Evolutionary conservation across 2,888 invertebrate genomes (phyloP), one percentile per base, ranked within the genome.

Genomic region (Patella caerulea): DNA sequence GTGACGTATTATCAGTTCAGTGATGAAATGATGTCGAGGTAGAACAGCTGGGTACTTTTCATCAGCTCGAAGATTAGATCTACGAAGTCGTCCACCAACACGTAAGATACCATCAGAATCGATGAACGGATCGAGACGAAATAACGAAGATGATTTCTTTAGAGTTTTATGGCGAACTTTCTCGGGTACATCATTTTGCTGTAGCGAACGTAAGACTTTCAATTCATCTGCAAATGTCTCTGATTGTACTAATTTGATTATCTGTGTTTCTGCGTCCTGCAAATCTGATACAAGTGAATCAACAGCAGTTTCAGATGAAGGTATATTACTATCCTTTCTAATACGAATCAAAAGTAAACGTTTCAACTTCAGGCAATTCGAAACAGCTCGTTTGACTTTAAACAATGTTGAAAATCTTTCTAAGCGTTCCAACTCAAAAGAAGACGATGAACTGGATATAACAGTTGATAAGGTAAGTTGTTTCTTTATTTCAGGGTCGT

Each of bases 1-100:
- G 15, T 59, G n/a, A 14, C 15, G 11, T 14, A 59, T 59, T 14
- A 59, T 52, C 12, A 84, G 56, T 11, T 72, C 52, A 54, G 82
- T 81, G 0, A 84, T 54, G 52, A 83, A 82, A 74, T 73, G n/a
- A 1, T 78, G 78, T 70, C 55, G 79, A 3, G 83, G 83, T 17
- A 85, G 24, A 55, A 84, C 75, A 24, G 81, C 65, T n/a, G 84
- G 85, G 56, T 82, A 72, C 73, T 83, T 85, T 14, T 59, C 59
- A 59, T 9, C 15, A 14, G 5, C 11, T 5, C 11, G 5, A 14
- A 59, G 15, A 59, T 59, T n/a, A 5, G 59, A 59, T 5, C 15
- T 59, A 9, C 59, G 1, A 59, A 59, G 11, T 14, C 59, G 59
- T 59, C 59, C 59, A 14, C 59, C 59, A 14, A 24, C 24, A 24